Percentiles rank a stretch among this genome's conserved stretches.
Evolutionary conservation across 2,888 invertebrate genomes (phyloP).

Genomic region (Drosophila atripex): DNA sequence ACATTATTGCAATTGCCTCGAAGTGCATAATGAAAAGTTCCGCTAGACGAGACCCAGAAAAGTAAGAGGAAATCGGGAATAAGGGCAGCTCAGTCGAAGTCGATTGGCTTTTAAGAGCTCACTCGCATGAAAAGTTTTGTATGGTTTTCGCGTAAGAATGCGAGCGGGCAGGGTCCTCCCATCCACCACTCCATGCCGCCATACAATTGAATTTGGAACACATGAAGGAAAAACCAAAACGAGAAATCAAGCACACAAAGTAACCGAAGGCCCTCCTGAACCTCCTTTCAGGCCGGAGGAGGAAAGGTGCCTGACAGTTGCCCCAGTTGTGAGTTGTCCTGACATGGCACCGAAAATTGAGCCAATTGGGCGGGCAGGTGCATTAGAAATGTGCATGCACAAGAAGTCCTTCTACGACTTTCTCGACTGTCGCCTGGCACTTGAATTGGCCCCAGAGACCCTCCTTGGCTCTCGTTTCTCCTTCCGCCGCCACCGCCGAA

Average conservation of each 20-base stretch:
- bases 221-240: slow-evolving; percentile 50
- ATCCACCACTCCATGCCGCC: slow-evolving; percentile 34
- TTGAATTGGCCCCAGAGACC: slow-evolving; percentile 31
- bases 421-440: slow-evolving; percentile 8
- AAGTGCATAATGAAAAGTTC: slow-evolving; percentile 60
- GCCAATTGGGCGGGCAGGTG: slow-evolving; percentile 72
- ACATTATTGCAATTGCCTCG: slow-evolving; percentile 64
- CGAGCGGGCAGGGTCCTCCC: slow-evolving; percentile 37
- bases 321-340: slow-evolving; percentile 70
- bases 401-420: slow-evolving; percentile 13
- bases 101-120: slow-evolving; percentile 77
- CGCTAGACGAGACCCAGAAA: slow-evolving; percentile 33
- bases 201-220: slow-evolving; percentile 74
- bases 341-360: slow-evolving; percentile 74
- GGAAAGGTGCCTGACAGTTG: slow-evolving; percentile 58
- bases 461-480: too few relatives aligned
- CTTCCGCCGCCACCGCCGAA: neutral
- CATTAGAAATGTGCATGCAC: slow-evolving; percentile 68
- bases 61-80: slow-evolving; percentile 25
- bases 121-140: slow-evolving; percentile 70
- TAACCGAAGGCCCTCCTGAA: slow-evolving; percentile 24
- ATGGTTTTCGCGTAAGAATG: slow-evolving; percentile 52
- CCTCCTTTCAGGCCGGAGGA: slow-evolving; percentile 1
- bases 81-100: slow-evolving; percentile 55
- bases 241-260: slow-evolving; percentile 47